Evolutionary conservation across 2,113 vertebrate genomes (phyloP).

Genomic region (Anoplopoma fimbria): DNA sequence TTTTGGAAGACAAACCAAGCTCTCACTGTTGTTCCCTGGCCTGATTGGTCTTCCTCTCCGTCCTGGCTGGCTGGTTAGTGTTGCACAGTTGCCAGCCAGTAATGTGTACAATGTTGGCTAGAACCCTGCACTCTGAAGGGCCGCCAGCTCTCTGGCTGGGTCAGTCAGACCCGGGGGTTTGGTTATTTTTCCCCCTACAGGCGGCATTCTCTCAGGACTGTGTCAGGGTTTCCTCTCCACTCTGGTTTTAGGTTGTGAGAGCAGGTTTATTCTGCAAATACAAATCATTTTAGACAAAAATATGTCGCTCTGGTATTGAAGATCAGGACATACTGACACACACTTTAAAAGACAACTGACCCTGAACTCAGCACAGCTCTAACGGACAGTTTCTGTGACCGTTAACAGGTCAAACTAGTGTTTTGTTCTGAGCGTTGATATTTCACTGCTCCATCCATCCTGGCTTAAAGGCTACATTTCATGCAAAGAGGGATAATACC

Average conservation of each 20-base stretch:
- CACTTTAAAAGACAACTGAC: background rate
- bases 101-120: slow-evolving; percentile 56
- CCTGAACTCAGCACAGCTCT: background rate
- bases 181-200: background rate
- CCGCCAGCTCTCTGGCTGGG: slow-evolving; percentile 52
- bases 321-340: background rate
- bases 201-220: slow-evolving; percentile 14
- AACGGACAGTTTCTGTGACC: background rate
- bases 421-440: background rate
- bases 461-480: slow-evolving; percentile 2
- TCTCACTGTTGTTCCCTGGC: background rate
- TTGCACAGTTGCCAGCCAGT: slow-evolving; percentile 55
- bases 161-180: slow-evolving; percentile 26
- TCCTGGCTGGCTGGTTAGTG: slow-evolving; percentile 27
- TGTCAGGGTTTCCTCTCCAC: slow-evolving; percentile 51
- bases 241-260: slow-evolving; percentile 8
- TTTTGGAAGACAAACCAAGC: slow-evolving; percentile 19
- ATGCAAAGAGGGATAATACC: slow-evolving; percentile 30
- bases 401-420: background rate
- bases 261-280: slow-evolving; percentile 18
- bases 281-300: background rate
- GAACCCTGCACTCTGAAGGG: slow-evolving; percentile 48
- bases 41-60: background rate
- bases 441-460: background rate
- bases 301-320: background rate